Percentiles rank a stretch among this genome's conserved stretches.
These are phyloP conservation scores for Watsonalla binaria DNA, from an alignment of 2,888 invertebrate species.

Conservation along the genomic window DNA sequence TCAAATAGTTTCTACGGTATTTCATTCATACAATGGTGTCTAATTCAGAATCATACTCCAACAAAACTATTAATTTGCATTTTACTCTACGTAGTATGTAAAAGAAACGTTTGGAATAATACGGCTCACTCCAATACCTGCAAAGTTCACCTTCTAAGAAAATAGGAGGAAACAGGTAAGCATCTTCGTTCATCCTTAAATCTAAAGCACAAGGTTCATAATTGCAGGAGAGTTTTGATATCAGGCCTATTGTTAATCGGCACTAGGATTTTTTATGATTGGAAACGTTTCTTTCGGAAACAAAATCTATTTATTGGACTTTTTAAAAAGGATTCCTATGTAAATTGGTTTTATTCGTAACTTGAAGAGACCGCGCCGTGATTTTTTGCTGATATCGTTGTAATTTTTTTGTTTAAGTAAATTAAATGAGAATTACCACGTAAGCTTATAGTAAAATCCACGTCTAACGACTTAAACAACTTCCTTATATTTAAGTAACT, in stretches of 20 bases:
- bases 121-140: constrained; percentile 29
- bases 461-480: too few species aligned
- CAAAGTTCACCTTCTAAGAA: constrained; percentile 19
- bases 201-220: constrained; percentile 15
- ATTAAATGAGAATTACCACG: constrained; percentile 2
- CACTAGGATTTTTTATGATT: constrained; percentile 38
- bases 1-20: background rate
- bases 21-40: background rate
- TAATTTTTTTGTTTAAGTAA: constrained; percentile 33
- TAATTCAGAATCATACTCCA: background rate
- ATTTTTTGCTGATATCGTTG: constrained; percentile 28
- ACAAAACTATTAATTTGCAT: too few species aligned
- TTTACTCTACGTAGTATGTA: too few species aligned
- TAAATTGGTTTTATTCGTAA: constrained; percentile 43
- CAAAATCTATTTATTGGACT: constrained; percentile 48
- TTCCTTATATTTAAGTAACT: too few species aligned
- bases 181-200: constrained; percentile 6
- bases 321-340: constrained; percentile 59
- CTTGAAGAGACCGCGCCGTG: constrained; percentile 45
- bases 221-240: constrained; percentile 16
- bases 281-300: constrained; percentile 44
- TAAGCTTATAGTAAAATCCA: too few species aligned
- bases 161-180: constrained; percentile 7
- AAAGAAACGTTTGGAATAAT: too few species aligned
- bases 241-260: constrained; percentile 22